Evolutionary conservation across 2,113 vertebrate genomes (phyloP).

Genomic region (Amblyornis subalaris): DNA sequence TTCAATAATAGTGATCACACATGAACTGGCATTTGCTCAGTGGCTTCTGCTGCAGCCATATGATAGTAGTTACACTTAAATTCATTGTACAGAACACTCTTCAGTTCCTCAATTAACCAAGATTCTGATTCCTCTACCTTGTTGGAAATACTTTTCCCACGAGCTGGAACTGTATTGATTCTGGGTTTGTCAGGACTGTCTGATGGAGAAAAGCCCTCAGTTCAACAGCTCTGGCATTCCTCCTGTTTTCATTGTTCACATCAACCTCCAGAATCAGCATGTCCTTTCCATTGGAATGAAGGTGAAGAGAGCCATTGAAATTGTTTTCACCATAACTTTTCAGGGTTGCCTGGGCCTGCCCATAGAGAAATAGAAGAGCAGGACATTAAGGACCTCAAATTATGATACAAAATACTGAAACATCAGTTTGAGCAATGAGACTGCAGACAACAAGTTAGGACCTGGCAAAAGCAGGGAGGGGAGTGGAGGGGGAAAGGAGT

Average conservation of each 20-base stretch:
- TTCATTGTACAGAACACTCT: not conserved
- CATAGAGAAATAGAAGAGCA: not conserved
- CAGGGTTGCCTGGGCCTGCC: conserved; percentile 68
- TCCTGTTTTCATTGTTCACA: conserved; percentile 50
- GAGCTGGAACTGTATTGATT: conserved; percentile 65
- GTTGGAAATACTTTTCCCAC: conserved; percentile 68
- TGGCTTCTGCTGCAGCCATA: not conserved
- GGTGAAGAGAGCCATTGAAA: conserved; percentile 62
- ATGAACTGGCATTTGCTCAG: not conserved
- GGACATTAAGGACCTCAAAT: not conserved
- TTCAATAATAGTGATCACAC: not conserved
- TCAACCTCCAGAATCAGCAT: conserved; percentile 62
- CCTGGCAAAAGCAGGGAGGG: not conserved
- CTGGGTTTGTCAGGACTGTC: conserved; percentile 52
- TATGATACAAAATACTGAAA: not conserved
- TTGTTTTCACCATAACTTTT: conserved; percentile 13
- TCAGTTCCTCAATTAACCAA: not conserved
- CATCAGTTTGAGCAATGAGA: not conserved
- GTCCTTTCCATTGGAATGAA: conserved; percentile 65
- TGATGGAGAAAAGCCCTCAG: conserved; percentile 70
- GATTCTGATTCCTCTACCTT: conserved; percentile 66
- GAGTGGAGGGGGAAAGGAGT: rapidly evolving
- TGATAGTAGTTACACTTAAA: not conserved
- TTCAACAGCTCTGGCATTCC: conserved; percentile 10
- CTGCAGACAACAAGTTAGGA: not conserved